phyloP scores from a whole-genome alignment of 2,797 vertebrate species.

The Tangara arthus region DNA sequence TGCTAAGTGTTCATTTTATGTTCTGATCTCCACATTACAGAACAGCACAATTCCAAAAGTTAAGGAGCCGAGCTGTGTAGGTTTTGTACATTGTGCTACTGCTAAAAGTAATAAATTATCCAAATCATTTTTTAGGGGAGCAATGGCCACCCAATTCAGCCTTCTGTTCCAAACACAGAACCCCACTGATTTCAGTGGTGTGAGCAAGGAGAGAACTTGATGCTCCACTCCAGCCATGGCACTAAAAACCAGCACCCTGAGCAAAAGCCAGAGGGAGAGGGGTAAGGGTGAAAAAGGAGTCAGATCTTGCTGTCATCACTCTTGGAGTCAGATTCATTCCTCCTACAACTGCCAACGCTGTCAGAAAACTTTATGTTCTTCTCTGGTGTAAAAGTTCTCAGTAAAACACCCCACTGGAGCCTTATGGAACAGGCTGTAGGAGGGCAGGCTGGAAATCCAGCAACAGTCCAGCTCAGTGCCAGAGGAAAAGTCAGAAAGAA shows the following conservation, averaged over 20 bases:
- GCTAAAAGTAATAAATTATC: background rate
- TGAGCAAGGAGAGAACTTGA: background rate
- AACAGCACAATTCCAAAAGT: conserved; percentile 36
- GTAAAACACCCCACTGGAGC: background rate
- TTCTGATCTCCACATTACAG: conserved; percentile 16
- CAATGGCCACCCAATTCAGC: background rate
- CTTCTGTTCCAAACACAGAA: background rate
- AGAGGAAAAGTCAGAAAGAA: background rate
- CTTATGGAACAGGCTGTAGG: accelerated
- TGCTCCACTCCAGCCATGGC: background rate
- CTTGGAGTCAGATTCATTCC: background rate
- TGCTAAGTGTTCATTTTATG: conserved; percentile 60
- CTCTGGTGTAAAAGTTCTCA: background rate
- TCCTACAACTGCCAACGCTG: background rate
- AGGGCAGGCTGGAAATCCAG: background rate
- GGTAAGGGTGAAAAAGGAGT: background rate
- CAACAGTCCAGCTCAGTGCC: background rate
- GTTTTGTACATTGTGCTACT: background rate
- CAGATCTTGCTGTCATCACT: background rate
- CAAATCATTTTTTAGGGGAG: background rate
- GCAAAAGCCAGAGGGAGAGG: background rate
- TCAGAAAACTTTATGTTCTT: background rate
- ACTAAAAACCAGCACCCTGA: background rate
- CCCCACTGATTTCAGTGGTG: background rate
- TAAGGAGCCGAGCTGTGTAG: background rate